phyloP scores from a whole-genome alignment of 2,888 invertebrate species.

The Eilema caniola region DNA sequence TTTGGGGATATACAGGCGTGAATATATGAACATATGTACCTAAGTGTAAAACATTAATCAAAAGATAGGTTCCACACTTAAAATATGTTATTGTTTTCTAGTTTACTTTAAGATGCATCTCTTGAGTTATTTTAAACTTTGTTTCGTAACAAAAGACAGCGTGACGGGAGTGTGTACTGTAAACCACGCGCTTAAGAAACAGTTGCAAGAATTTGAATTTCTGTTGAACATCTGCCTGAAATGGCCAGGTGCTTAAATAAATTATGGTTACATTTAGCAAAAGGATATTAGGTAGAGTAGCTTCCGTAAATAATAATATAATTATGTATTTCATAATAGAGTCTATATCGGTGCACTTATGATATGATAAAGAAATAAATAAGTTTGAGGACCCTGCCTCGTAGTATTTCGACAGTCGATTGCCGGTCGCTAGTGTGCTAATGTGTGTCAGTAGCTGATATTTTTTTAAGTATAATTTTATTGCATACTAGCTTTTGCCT shows the following conservation, averaged over 20 bases:
- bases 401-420: no score
- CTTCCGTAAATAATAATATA: not conserved
- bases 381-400: no score
- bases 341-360: no score
- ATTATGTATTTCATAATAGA: not conserved
- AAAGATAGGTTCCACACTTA: not conserved
- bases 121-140: conserved; percentile 14
- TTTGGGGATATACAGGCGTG: no score
- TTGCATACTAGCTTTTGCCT: no score
- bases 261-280: conserved; percentile 10
- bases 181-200: conserved; percentile 24
- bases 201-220: conserved; percentile 31
- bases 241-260: conserved; percentile 6
- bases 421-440: no score
- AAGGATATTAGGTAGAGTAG: not conserved
- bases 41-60: no score
- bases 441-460: no score
- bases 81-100: not conserved
- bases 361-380: no score
- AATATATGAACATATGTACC: no score
- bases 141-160: conserved; percentile 28
- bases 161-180: conserved; percentile 20
- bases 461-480: no score
- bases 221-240: conserved; percentile 20
- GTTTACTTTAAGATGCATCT: not conserved